Percentiles rank a stretch among this genome's conserved stretches.
These are phyloP conservation scores for Dioctria linearis DNA, from an alignment of 2,888 invertebrate species.

Conservation along the genomic window DNA sequence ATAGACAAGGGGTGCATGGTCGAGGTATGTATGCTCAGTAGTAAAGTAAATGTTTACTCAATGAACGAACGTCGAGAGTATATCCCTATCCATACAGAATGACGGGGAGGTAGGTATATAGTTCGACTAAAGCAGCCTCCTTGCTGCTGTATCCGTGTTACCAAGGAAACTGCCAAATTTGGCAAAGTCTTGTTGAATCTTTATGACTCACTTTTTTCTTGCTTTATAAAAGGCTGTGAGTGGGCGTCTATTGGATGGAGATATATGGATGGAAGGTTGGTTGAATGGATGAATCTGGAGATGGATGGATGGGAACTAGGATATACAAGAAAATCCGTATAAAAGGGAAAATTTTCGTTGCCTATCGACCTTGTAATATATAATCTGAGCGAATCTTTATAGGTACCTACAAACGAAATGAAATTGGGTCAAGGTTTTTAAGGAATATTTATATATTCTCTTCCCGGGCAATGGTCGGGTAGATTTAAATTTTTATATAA, in stretches of 20 bases:
- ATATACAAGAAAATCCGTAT: conserved; percentile 1
- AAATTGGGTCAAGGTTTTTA: conserved; percentile 31
- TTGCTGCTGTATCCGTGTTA: neutral
- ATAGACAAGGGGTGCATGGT: neutral
- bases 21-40: conserved; percentile 5
- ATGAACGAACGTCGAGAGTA: conserved; percentile 21
- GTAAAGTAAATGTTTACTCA: conserved; percentile 31
- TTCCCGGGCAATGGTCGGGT: too few relatives aligned
- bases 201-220: neutral
- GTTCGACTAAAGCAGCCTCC: neutral
- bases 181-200: neutral
- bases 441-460: neutral
- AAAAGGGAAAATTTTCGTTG: conserved; percentile 37
- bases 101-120: conserved; percentile 33
- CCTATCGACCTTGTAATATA: conserved; percentile 33
- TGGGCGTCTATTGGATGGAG: neutral
- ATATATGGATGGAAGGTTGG: neutral
- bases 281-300: too few relatives aligned
- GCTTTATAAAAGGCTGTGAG: neutral
- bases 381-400: conserved; percentile 6
- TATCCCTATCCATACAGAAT: conserved; percentile 2
- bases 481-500: too few relatives aligned
- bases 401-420: neutral
- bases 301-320: too few relatives aligned
- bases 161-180: conserved; percentile 13